phyloP scores from a whole-genome alignment of 2,888 invertebrate genomes.

The Hypomecis punctinalis region DNA sequence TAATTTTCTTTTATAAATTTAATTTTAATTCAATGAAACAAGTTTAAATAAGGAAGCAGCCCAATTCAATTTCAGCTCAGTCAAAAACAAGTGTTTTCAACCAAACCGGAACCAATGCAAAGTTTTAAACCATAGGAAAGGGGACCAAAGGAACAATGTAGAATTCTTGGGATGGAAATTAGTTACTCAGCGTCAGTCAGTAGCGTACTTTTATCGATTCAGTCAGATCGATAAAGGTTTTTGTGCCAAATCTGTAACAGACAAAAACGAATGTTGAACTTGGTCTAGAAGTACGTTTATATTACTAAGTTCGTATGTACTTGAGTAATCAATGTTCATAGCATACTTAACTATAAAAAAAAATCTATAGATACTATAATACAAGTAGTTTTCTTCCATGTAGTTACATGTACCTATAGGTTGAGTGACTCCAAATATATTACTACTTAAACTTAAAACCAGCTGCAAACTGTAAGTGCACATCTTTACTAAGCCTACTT shows the following conservation, averaged over 20 bases:
- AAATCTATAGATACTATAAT: too few relatives aligned
- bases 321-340: too few relatives aligned
- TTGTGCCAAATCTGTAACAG: neutral
- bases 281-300: too few relatives aligned
- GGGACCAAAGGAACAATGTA: conserved; percentile 10
- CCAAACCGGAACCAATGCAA: conserved; percentile 10
- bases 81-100: neutral
- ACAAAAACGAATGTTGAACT: too few relatives aligned
- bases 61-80: neutral
- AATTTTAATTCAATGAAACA: neutral
- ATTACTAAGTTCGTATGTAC: too few relatives aligned
- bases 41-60: neutral
- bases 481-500: too few relatives aligned
- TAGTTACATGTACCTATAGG: too few relatives aligned
- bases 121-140: conserved; percentile 17
- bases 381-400: too few relatives aligned
- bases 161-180: conserved; percentile 17
- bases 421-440: too few relatives aligned
- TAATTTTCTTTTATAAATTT: neutral
- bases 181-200: conserved; percentile 7
- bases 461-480: too few relatives aligned
- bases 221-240: conserved; percentile 8
- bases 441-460: too few relatives aligned
- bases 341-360: too few relatives aligned
- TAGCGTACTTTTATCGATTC: conserved; percentile 18